Base-by-base conservation (phyloP, 2,888 invertebrate genomes). In the Yponomeuta cagnagella region DNA sequence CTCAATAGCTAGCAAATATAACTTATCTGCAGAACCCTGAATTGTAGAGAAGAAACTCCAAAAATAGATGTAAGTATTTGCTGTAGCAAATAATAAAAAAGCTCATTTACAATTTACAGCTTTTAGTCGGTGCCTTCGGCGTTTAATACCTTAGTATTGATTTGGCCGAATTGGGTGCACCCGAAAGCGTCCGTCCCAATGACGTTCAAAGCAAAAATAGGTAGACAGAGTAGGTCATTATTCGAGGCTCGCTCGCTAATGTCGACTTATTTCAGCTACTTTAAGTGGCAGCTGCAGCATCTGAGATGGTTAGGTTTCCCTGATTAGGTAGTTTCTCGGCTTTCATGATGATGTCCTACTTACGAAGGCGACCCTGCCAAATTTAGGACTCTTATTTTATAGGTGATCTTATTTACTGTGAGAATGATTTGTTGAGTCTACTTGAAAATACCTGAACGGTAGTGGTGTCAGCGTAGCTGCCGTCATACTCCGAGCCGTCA, bases 401-500 rank as follows among this genome's bases (percentile, higher is more conserved):
- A 43, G 43, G 43, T 43, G 8, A 6, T 43, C 43, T 43, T 15
- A 58, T 58, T 15, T 12, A 15, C 52, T 15, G 15, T 58, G 15
- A 58, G 52, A 58, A 58, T 58, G 15, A 58, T 58, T 15, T 58
- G 52, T 5, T 58, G 12, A 58, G 52, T 58, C 2, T 4, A 58
- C 15, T 15, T 58, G 15, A 58, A 58, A 12, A 5, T 85, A 92
- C 93, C 90, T 95, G 92, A 48, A 90, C 88, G 4, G 95, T 84
- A 1, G 96, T 94, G 71, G 89, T 94, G 73, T 95, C 94, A 0
- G 95, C 95, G 81, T 97, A 97, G 73, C 93, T 93, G 30, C 98
- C 98, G n/a, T 95, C 95, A 84, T 98, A 99, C 84, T 99, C 99
- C 0, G 98, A 98, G 12, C 96, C 97, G 84, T 99, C 97, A 80